Conservation (phyloP, 2,888 invertebrate genomes). For the Conistra vaccinii region DNA sequence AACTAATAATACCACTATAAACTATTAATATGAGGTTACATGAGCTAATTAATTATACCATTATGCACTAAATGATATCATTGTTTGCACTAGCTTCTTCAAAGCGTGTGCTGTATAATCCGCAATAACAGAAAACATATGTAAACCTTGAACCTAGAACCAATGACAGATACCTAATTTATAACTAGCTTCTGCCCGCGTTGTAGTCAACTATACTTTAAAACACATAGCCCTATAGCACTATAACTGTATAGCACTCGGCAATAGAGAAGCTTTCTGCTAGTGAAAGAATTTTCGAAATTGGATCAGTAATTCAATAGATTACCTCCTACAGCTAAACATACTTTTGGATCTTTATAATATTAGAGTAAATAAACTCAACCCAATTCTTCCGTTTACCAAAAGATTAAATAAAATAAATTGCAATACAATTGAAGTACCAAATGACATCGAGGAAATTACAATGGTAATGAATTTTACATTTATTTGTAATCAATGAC, state of each 20-base stretch:
- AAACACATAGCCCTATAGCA: too few relatives aligned
- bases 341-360: not conserved
- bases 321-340: not conserved
- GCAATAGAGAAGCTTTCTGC: not conserved
- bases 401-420: constrained; percentile 29
- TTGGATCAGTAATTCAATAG: not conserved
- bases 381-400: constrained; percentile 20
- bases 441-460: constrained; percentile 18
- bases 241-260: not conserved
- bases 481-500: constrained; percentile 36
- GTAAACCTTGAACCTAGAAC: constrained; percentile 12
- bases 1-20: not conserved
- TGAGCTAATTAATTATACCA: constrained; percentile 11
- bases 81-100: constrained; percentile 1
- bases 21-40: constrained; percentile 10
- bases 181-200: not conserved
- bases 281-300: not conserved
- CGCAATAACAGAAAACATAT: constrained; percentile 22
- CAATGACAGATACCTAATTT: constrained; percentile 24
- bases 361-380: constrained; percentile 2
- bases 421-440: constrained; percentile 11
- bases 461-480: constrained; percentile 32
- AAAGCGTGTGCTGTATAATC: constrained; percentile 18
- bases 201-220: not conserved
- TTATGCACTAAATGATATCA: constrained; percentile 1